Base-by-base conservation (phyloP, 2,888 invertebrate genomes). In the Drosophila nr. perissopoda region DNA sequence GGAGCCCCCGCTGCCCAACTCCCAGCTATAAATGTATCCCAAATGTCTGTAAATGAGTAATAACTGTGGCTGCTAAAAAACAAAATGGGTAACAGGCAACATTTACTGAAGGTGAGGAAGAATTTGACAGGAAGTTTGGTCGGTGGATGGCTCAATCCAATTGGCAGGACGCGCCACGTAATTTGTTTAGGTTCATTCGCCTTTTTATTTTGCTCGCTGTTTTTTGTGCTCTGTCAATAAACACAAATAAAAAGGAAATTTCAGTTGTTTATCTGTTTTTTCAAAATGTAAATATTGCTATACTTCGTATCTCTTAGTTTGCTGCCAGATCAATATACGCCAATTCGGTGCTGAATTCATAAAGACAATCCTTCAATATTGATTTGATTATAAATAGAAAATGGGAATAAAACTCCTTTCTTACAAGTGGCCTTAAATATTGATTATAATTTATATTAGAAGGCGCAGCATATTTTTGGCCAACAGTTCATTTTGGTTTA, bases 1-100 rank as follows among this genome's bases (percentile, higher is more conserved):
- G 75, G 62, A 60, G 51, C 65, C 40, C 45, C 45, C 21, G n/a
- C 16, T 31, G 34, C 51, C 27, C 11, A 40, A 27, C 18, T 21
- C 27, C 18, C 31, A 25, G 21, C 29, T 18, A 38, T 59, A 62
- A 69, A 59, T 57, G 62, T 52, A 36, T 45, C 52, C 69, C 61
- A 76, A 87, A 80, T 82, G 73, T 77, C 79, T 86, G 79, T 76
- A 86, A 84, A 83, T 84, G 83, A 84, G 87, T 82, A 82, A 84
- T 83, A 86, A 84, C 77, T 80, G 87, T 53, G 87, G 83, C 77
- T 73, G 75, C 58, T 45, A 70, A 72, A 71, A 61, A 61, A 62
- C 69, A 40, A 38, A 54, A 52, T 52, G 33, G 33, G 11, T 34
- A 18, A 27, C 7, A 8, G 11, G 10, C n/a, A 38, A 51, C 21